Evolutionary conservation across 2,113 vertebrate species (phyloP), one percentile per base, ranked within the genome.

Genomic region (Callorhinus ursinus): DNA sequence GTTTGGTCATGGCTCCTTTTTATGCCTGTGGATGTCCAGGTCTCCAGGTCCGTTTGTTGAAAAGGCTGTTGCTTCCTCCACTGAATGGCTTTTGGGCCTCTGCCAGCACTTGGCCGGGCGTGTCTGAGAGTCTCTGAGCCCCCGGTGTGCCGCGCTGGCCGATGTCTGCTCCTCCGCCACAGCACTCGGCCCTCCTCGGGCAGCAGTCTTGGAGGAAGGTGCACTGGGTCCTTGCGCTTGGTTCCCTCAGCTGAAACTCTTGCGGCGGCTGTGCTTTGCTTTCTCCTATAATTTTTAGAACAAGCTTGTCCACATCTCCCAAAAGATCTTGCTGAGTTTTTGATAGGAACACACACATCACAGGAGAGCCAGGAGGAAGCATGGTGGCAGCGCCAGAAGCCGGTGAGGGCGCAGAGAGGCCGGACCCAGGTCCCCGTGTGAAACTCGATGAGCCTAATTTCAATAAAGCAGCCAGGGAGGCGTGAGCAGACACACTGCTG

Each of bases 41-140:
- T 4, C 31, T 51, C 24, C 26, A 9, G 63, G 31, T 22, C 22
- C 2, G 15, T 51, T 14, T 46, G 16, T 24, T 61, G 79, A 19
- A 53, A 61, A 28, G 22, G 31, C 53, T 18, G 7, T 15, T 49
- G 4, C 53, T 63, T 36, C 53, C 18, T 61, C 31, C 18, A 5
- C 55, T 21, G 67, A 74, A 55, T 42, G 31, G 77, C 55, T 61
- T 71, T 67, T 39, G 33, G 24, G 36, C 24, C 24, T 51, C 46
- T 2, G 4, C 5, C 33, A 2, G n/a, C 10, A 14, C n/a, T 6
- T 12, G 39, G 86, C 65, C 36, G 3, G 61, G n/a, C 11, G 0
- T 33, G 57, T 46, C 14, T 2, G 19, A 59, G 33, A 21, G 39
- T 77, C 46, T 21, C 76, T 9, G 46, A 36, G 59, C 61, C 4